Evolutionary conservation across 2,797 vertebrate species (phyloP), one percentile per base, ranked within the genome.

Genomic region (Gymnothorax javanicus): DNA sequence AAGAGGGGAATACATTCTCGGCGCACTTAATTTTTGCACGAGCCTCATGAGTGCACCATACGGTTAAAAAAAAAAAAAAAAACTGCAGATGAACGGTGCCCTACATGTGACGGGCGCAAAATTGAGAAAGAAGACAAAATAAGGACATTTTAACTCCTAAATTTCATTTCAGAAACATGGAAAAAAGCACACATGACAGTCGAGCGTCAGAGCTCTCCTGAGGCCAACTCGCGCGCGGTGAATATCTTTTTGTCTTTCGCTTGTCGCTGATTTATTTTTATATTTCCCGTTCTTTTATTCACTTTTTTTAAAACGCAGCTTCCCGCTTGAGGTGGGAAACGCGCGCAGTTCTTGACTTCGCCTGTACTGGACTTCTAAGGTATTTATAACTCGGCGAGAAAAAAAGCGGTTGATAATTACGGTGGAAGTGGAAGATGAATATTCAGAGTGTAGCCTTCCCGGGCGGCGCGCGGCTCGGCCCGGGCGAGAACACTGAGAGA

Each of bases 401-500:
- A 79, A 15, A 79, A 43, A 43, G 33, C 23, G 50, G 54, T 54
- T 79, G 43, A 79, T 79, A 79, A 79, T 79, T 79, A 54, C 50
- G 7, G 75, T n/a, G 75, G 54, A 58, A 27, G 23, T 0, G 54
- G 81, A 59, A 82, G 81, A 59, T 82, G 81, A 82, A 82, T 59
- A 82, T 59, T 57, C 81, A 59, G 54, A 43, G 33, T 43, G 33
- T 43, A 43, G 33, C 33, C 20, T 2, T 23, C 79, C 57, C 79
- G 23, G 7, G 17, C 79, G n/a, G 52, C 54, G 23, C 20, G 57
- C 52, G 9, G 54, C 79, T 82, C 79, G 5, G 79, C 79, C 54
- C 33, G 81, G 87, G 71, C 12, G 81, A 88, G 75, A 82, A 82
- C 85, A 86, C 75, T 27, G 50, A 77, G 87, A 84, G 54, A 75